Percentiles rank a stretch among this genome's conserved stretches.
Conservation (phyloP, 2,797 vertebrate species). For the Hafferia zeledoni region DNA sequence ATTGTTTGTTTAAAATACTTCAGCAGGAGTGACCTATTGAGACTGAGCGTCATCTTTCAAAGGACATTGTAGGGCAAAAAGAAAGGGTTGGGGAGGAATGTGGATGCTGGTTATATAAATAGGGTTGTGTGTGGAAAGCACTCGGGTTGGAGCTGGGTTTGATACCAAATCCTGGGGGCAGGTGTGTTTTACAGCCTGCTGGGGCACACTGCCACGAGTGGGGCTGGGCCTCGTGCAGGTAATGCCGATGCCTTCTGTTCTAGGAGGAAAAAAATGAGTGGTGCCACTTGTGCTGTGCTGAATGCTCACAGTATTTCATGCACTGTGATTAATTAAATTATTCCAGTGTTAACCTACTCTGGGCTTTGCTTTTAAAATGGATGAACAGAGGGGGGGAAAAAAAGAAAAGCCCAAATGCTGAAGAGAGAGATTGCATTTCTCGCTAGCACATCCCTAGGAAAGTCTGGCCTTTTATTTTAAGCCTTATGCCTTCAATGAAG, state of each 20-base stretch:
- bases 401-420: neutral
- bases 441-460: slow-evolving; percentile 35
- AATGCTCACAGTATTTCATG: slow-evolving; percentile 48
- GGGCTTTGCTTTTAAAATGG: slow-evolving; percentile 65
- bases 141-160: neutral
- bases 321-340: slow-evolving; percentile 62
- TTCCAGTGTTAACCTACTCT: slow-evolving; percentile 59
- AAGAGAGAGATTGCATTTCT: neutral
- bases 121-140: neutral
- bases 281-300: slow-evolving; percentile 48
- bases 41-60: neutral
- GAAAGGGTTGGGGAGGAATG: neutral
- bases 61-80: neutral
- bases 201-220: neutral
- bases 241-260: neutral
- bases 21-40: neutral
- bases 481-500: slow-evolving; percentile 34
- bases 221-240: slow-evolving; percentile 12
- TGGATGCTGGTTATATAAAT: slow-evolving; percentile 35
- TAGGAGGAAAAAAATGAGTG: neutral
- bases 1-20: slow-evolving; percentile 46
- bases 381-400: neutral
- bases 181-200: slow-evolving; percentile 14
- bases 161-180: neutral
- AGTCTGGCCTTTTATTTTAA: slow-evolving; percentile 62